phyloP scores from a whole-genome alignment of 2,113 vertebrate genomes.

The Channa argus region DNA sequence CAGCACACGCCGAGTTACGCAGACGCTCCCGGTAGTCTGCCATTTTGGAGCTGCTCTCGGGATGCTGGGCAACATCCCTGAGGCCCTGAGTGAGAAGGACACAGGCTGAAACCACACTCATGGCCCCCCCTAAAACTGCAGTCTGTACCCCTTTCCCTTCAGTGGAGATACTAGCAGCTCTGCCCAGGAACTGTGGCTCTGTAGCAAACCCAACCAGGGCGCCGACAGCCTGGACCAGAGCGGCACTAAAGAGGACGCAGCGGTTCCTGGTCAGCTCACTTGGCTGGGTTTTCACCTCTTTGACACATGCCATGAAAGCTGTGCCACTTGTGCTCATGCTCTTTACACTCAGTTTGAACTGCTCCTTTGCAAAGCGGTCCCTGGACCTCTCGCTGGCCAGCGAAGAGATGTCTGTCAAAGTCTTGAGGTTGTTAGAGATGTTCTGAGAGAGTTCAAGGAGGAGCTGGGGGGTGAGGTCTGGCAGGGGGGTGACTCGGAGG shows the following conservation, averaged over 20 bases:
- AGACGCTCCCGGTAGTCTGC: constrained; percentile 95
- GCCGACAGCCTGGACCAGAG: constrained; percentile 92
- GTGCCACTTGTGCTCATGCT: constrained; percentile 97
- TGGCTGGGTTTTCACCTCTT: constrained; percentile 94
- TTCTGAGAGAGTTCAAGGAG: constrained; percentile 96
- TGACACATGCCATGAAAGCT: constrained; percentile 94
- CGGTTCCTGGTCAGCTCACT: constrained; percentile 92
- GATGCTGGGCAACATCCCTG: constrained; percentile 96
- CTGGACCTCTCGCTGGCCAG: constrained; percentile 92
- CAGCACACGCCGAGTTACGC: constrained; percentile 93
- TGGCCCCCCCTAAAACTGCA: constrained; percentile 95
- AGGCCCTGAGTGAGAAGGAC: constrained; percentile 99
- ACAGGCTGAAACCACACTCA: constrained; percentile 98
- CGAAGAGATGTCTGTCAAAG: constrained; percentile 93
- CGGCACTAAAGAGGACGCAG: constrained; percentile 93
- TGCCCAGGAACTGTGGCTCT: constrained; percentile 96
- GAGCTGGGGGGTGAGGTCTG: constrained; percentile 93
- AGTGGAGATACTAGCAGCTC: constrained; percentile 89
- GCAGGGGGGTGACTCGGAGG: constrained; percentile 88
- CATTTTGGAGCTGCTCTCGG: constrained; percentile 95
- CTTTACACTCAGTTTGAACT: constrained; percentile 96
- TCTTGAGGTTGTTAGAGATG: constrained; percentile 94
- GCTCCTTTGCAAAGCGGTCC: constrained; percentile 95
- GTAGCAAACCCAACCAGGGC: constrained; percentile 97
- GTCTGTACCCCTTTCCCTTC: constrained; percentile 98